These are phyloP conservation scores for Drosophila melanica DNA, from an alignment of 1,140 invertebrate species.

Conservation along the genomic window DNA sequence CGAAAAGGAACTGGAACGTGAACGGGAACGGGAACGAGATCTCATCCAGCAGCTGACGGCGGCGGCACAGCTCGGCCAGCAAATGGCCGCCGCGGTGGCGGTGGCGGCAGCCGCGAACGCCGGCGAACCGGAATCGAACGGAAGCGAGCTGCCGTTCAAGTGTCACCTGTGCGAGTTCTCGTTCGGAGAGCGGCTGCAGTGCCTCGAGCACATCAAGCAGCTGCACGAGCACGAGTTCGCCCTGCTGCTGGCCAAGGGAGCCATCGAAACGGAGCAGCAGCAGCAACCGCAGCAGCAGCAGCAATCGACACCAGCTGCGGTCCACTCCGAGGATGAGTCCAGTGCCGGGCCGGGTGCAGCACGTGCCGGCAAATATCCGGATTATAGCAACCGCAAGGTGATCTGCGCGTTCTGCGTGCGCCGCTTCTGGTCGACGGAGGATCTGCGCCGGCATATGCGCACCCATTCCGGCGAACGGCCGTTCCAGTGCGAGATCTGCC, in stretches of 20 bases:
- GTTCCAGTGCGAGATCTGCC: conserved; percentile 90
- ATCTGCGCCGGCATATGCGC: conserved; percentile 95
- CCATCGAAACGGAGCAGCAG: conserved; percentile 87
- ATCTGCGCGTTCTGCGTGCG: conserved; percentile 96
- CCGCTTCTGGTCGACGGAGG: conserved; percentile 96
- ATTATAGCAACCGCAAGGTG: conserved; percentile 95
- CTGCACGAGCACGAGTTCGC: conserved; percentile 90
- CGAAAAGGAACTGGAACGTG: conserved; percentile 17
- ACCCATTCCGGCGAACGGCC: conserved; percentile 93
- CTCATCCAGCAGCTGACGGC: conserved; percentile 40
- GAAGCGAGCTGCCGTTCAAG: conserved; percentile 92
- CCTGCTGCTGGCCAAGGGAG: conserved; percentile 91
- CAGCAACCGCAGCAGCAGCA: conserved; percentile 37
- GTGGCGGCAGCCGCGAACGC: background rate
- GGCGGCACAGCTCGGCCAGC: conserved; percentile 25
- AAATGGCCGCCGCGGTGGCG: conserved; percentile 34
- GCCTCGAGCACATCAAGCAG: conserved; percentile 91
- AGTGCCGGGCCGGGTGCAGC: background rate
- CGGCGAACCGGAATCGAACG: conserved; percentile 25
- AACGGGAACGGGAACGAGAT: conserved; percentile 15
- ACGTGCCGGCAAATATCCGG: conserved; percentile 89
- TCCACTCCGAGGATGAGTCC: conserved; percentile 54
- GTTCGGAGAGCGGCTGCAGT: conserved; percentile 90
- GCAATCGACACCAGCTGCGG: conserved; percentile 63
- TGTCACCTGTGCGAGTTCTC: conserved; percentile 96